Evolutionary conservation across 2,113 vertebrate genomes (phyloP), one percentile per base, ranked within the genome.

Genomic region (Stegostoma tigrinum): DNA sequence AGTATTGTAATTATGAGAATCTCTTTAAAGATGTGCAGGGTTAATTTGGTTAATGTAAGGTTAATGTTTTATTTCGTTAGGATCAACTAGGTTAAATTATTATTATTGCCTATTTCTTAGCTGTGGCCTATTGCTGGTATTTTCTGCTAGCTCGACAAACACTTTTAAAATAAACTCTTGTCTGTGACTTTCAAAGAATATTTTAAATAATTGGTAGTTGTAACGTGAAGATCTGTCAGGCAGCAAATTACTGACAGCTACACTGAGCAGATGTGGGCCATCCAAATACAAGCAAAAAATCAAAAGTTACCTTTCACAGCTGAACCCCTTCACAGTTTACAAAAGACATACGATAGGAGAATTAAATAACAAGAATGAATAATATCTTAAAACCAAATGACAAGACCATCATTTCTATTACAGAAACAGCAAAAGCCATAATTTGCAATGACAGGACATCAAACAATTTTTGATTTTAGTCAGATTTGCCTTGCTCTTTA

Each of bases 301-400:
- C 91, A 14, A 70, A 48, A 70, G 34, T 24, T 91, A 91, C 64
- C 55, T 64, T 91, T 55, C 87, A 64, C 14, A 91, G 15, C 27
- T n/a, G 52, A 91, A 61, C 52, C 48, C 14, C 12, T 34, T 90
- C 61, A 61, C 87, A 90, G 61, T 90, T 61, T 55, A 24, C 23
- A 48, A 48, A 52, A 90, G 87, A 61, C 52, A n/a, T 61, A 12
- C 27, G 19, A 3, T 55, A 14, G 52, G 48, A n/a, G 52, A 90
- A 61, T 61, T 90, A 90, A 90, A 87, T 87, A 87, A 52, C 83
- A 87, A 52, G 85, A 61, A 55, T 90, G 61, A 83, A 83, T 38
- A 83, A 83, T 83, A 83, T 42, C n/a, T 83, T 38, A 5, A 83
- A 83, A 42, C n/a, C 78, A 83, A 80, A 83, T 19, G 78, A 83